A percentile compares a stretch with the other conserved stretches of the same genome.
These are phyloP conservation scores for Drosophila atroscutellata DNA, from an alignment of 2,888 invertebrate genomes.

Conservation along the genomic window DNA sequence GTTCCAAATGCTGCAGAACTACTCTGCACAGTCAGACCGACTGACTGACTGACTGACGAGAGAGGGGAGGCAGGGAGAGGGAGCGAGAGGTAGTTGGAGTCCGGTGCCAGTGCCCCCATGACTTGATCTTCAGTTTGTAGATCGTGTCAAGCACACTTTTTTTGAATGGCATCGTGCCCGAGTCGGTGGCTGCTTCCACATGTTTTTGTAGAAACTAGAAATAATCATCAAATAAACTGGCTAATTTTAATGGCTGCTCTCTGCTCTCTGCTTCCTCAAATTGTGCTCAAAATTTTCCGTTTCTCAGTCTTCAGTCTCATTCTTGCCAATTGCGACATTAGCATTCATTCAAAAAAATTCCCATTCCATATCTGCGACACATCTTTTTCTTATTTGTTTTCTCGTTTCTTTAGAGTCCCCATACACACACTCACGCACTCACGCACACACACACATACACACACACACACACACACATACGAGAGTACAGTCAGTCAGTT, in stretches of 20 bases:
- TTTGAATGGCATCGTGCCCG: conserved; percentile 36
- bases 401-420: conserved; percentile 6
- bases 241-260: conserved; percentile 21
- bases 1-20: conserved; percentile 32
- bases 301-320: conserved; percentile 5
- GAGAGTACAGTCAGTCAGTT: conserved; percentile 12
- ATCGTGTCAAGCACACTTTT: conserved; percentile 5
- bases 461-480: not conserved
- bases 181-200: conserved; percentile 24
- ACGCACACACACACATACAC: not conserved
- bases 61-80: not conserved
- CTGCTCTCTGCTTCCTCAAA: not conserved
- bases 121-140: conserved; percentile 14
- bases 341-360: conserved; percentile 53
- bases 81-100: not conserved
- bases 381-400: not conserved
- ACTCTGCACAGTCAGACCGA: not conserved
- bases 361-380: conserved; percentile 20
- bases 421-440: not conserved
- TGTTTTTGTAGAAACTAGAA: conserved; percentile 56
- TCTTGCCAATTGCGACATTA: conserved; percentile 56
- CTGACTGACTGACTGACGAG: not conserved
- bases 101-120: conserved; percentile 23
- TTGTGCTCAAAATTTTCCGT: not conserved
- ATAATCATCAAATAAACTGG: conserved; percentile 33